Conservation (phyloP, 1,140 invertebrate species). For the Drosophila neocordata region DNA sequence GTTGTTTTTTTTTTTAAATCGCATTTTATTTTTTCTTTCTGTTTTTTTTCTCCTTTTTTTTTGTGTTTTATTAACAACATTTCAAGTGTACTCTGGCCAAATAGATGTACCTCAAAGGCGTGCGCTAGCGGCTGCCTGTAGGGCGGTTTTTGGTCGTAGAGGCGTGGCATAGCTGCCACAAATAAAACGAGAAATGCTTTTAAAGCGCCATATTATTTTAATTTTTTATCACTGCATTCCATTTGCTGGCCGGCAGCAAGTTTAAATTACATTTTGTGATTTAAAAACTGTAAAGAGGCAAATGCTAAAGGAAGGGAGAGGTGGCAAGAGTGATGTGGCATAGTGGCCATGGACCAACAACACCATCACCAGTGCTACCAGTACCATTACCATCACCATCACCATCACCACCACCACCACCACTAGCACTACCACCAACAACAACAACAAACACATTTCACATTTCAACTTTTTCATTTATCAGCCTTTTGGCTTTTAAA, state of each 20-base stretch:
- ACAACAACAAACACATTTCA: conserved; percentile 49
- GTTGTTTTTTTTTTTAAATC: not conserved
- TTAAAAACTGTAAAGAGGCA: conserved; percentile 56
- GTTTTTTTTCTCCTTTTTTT: not conserved
- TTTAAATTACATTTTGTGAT: conserved; percentile 68
- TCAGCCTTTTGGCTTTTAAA: conserved; percentile 69
- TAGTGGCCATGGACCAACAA: no score
- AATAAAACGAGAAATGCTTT: conserved; percentile 15
- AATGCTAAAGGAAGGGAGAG: conserved; percentile 16
- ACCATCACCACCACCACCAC: conserved; percentile 13
- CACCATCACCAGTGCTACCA: not conserved
- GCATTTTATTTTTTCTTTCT: not conserved
- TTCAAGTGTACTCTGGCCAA: conserved; percentile 14
- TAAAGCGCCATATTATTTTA: conserved; percentile 42
- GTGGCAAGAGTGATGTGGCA: not conserved
- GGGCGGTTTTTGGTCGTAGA: not conserved
- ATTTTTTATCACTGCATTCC: conserved; percentile 54
- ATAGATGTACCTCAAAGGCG: conserved; percentile 15
- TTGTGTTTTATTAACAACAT: conserved; percentile 9
- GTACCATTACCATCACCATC: not conserved
- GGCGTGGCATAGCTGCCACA: not conserved
- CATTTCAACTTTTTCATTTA: conserved; percentile 73
- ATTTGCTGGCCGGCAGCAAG: conserved; percentile 53
- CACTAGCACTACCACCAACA: conserved; percentile 10
- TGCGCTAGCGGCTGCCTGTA: not conserved